Base-by-base conservation (phyloP, 92 coral and sea anemone species). In the Palythoa grandis region DNA sequence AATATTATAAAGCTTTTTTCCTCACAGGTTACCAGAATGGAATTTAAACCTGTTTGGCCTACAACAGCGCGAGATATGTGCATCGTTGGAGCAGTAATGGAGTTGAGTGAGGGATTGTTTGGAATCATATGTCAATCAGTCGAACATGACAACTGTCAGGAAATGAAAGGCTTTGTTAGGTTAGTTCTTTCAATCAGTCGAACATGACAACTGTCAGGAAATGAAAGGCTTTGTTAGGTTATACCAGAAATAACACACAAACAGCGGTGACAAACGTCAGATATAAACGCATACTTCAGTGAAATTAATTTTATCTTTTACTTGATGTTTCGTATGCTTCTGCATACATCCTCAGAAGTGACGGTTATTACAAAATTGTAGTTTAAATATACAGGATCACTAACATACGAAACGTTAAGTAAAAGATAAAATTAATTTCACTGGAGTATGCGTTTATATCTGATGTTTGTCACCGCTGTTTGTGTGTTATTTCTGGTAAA, bases 31-130 rank as follows among this genome's bases (percentile, higher is more conserved):
- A 47, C 70, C 38, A 87, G 93, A 65, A 76, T 93, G 89, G 98
- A 96, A 75, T 96, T 86, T 88, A 96, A 90, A 82, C 94, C 95
- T 29, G 89, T 95, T 13, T 96, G 99, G 99, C 99, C 99, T 8
- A 87, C 98, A 4, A 96, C 95, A 75, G 98, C 96, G 52, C 95
- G 99, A 11, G 99, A 96, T 88, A 93, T 96, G 79, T 93, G 96
- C 63, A 89, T 82, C 39, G 11, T 91, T 16, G 90, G 67, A 24
- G 91, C 91, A 22, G 24, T 89, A 39, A 88, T 94, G 84, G 94
- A 95, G 76, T 72, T 96, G 14, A 57, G 76, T 22, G 96, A 93
- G 20, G 92, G 92, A 47, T 72, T 90, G 1, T 79, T 68, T 70
- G 80, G 52, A 11, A 20, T 85, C 24, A 72, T 76, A 11, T 83